Evolutionary conservation across 2,797 vertebrate genomes (phyloP), one percentile per base, ranked within the genome.

Genomic region (Coregonus sp.): DNA sequence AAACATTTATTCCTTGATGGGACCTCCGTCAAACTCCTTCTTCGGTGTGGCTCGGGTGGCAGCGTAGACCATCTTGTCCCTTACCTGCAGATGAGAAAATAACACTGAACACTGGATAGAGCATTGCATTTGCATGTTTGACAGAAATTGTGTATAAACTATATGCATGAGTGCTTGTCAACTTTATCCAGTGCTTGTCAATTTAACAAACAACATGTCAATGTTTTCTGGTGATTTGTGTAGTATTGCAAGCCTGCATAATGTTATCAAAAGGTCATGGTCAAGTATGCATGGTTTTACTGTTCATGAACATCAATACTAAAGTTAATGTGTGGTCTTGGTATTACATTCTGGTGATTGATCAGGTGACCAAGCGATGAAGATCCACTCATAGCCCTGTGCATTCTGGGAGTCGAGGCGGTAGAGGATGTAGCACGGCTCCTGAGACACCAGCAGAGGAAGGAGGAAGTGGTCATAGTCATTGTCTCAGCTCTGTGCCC

Each of bases 361-460:
- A 88, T 99, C 98, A 16, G 98, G 98, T 54, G 98, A 99, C 98
- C 98, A 99, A 81, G 98, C 96, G 33, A 99, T 95, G 93, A 99
- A 99, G 85, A 98, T 92, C 98, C 98, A 99, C 90, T 99, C 96
- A 0, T 94, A 96, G 81, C 98, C 98, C 91, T 98, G 98, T 67
- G 97, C 96, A 2, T 99, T 99, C 91, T 94, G 95, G 71, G 97
- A 96, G 92, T 99, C 98, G 71, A 99, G 95, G 20, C 98, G 97
- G 90, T 97, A 98, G 70, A 99, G 96, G 89, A 99, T 87, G 75
- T 99, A 99, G 89, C 98, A 98, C 0, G 98, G 98, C 86, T 98
- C 94, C 87, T 94, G 94, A 73, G 95, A 94, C 0, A 94, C 95
- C 86, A 99, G 94, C 85, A 98, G 89, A 3, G 97, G 97, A 84